A percentile compares a stretch with the other conserved stretches of the same genome.
Conservation (phyloP, 2,888 invertebrate species). For the Molorchus minor region DNA sequence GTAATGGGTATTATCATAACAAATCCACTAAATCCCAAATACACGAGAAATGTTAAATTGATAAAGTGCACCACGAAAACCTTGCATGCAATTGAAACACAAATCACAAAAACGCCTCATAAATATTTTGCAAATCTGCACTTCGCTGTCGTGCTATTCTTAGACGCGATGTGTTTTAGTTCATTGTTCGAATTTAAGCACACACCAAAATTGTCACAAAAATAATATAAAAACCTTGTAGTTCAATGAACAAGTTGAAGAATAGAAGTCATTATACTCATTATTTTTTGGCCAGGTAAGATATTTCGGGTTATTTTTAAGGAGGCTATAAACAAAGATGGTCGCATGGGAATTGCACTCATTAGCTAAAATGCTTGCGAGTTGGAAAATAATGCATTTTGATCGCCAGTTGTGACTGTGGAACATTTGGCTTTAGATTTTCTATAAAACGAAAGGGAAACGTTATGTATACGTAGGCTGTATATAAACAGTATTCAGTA, state of each 20-base stretch:
- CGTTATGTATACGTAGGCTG: too few relatives aligned
- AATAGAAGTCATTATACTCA: conserved; percentile 46
- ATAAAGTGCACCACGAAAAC: conserved; percentile 29
- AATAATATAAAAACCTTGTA: conserved; percentile 47
- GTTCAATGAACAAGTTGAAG: conserved; percentile 48
- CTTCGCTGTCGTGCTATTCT: conserved; percentile 21
- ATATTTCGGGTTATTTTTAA: conserved; percentile 20
- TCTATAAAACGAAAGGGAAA: too few relatives aligned
- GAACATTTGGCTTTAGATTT: too few relatives aligned
- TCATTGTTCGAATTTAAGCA: conserved; percentile 38
- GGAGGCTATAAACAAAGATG: conserved; percentile 11
- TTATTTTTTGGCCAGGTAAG: conserved; percentile 40
- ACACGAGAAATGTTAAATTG: conserved; percentile 13
- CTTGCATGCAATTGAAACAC: conserved; percentile 19
- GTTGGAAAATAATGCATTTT: too few relatives aligned
- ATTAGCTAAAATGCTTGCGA: conserved; percentile 6
- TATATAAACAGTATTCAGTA: too few relatives aligned
- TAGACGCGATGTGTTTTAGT: conserved; percentile 29
- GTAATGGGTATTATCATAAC: too few relatives aligned
- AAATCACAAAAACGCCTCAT: conserved; percentile 20
- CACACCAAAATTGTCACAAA: conserved; percentile 47
- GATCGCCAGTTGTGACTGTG: too few relatives aligned
- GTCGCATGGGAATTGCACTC: background rate
- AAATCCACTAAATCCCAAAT: too few relatives aligned
- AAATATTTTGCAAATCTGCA: conserved; percentile 25